These are phyloP conservation scores for Planococcus citri DNA, from an alignment of 1,140 invertebrate genomes.

Conservation along the genomic window DNA sequence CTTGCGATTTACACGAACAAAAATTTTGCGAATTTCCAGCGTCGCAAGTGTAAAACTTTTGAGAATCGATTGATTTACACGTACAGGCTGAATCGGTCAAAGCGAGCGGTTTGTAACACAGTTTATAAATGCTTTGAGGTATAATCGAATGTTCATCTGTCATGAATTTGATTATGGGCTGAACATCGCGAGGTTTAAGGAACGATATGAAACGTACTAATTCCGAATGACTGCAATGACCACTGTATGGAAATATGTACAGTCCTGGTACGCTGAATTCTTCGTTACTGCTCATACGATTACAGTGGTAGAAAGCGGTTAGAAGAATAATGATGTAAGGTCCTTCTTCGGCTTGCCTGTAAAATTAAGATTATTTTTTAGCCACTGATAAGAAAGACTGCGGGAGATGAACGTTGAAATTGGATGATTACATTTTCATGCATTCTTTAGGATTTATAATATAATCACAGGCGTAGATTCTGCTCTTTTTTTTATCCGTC, in stretches of 20 bases:
- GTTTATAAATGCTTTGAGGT: neutral
- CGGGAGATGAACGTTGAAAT: neutral
- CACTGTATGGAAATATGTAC: neutral
- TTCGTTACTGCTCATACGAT: neutral
- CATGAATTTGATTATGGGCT: neutral
- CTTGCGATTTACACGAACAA: too few relatives aligned
- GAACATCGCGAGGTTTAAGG: neutral
- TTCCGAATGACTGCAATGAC: constrained; percentile 5
- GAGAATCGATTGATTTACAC: too few relatives aligned
- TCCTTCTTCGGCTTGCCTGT: neutral
- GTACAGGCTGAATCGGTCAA: too few relatives aligned
- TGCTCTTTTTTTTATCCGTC: neutral
- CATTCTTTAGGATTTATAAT: neutral
- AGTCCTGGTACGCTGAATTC: neutral
- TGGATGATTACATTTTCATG: neutral
- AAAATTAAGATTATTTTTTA: constrained; percentile 3
- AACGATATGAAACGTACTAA: neutral
- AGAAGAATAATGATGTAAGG: neutral
- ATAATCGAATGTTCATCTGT: neutral
- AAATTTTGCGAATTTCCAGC: too few relatives aligned
- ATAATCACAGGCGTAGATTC: neutral
- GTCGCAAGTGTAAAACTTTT: too few relatives aligned
- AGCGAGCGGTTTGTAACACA: neutral
- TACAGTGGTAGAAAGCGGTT: constrained; percentile 9
- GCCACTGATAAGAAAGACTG: too few relatives aligned